Evolutionary conservation across 35 echinoderm and acorn worm species (phyloP).

Genomic region (Ptychodera flava): DNA sequence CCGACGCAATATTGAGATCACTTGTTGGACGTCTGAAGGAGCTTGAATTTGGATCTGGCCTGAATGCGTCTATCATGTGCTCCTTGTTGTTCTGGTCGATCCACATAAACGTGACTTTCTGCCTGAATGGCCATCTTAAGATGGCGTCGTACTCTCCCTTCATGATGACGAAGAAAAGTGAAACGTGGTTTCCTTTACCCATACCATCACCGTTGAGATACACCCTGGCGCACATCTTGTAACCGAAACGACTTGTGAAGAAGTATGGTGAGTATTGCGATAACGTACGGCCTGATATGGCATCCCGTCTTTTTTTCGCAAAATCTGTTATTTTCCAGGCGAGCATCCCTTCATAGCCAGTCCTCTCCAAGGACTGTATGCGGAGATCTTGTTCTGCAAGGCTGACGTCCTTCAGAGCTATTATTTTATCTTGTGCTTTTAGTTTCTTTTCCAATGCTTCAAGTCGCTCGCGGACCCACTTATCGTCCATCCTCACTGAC

Average conservation of each 20-base stretch:
- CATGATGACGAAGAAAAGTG: no score
- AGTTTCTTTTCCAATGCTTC: no score
- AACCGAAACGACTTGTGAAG: constrained; percentile 88
- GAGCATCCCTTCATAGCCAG: constrained; percentile 75
- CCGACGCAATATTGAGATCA: constrained; percentile 5
- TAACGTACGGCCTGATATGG: no score
- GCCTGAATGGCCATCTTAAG: no score
- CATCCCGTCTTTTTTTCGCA: constrained; percentile 60
- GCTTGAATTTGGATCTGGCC: not conserved
- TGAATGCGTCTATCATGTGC: constrained; percentile 4
- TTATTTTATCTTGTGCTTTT: no score
- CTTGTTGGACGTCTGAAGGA: not conserved
- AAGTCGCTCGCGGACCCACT: no score
- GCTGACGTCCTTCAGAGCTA: constrained; percentile 63
- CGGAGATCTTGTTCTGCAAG: constrained; percentile 82
- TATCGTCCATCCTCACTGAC: no score
- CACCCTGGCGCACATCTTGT: no score
- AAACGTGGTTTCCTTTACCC: no score
- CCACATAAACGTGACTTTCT: constrained; percentile 32
- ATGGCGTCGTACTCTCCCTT: no score
- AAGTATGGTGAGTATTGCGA: constrained; percentile 87
- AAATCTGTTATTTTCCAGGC: constrained; percentile 96
- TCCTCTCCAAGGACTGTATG: constrained; percentile 67
- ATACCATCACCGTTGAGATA: no score
- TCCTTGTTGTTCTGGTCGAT: not conserved